Evolutionary conservation across 2,888 invertebrate genomes (phyloP), one percentile per base, ranked within the genome.

Genomic region (Loripinus fragilis): DNA sequence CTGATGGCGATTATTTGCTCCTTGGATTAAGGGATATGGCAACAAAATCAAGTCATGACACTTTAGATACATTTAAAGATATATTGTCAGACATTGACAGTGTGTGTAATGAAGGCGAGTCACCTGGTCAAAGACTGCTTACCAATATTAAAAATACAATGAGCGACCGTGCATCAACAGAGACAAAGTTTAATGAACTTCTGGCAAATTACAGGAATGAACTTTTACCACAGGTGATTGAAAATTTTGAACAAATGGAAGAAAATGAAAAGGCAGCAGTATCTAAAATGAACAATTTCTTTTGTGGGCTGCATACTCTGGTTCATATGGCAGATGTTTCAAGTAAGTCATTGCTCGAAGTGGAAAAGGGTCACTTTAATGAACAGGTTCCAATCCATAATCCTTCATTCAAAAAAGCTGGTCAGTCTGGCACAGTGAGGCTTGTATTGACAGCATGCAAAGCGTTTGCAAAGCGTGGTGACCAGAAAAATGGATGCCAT

Each of bases 231-330:
- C 74, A 80, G 5, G 25, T 83, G 17, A 42, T 71, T 20, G 67
- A 67, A 30, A 78, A 81, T 28, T 87, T 74, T 77, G 66, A 78
- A 28, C 48, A 71, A 17, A 48, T 85, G 38, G 60, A 73, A 1
- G 3, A 35, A n/a, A 74, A 48, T 33, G 79, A 84, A 15, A 74
- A 86, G 66, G 1, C 28, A 8, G 23, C 55, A 38, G 71, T 50
- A 33, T 70, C 83, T 45, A 35, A 42, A 30, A 48, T 86, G 1
- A 42, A 80, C 23, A 86, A 84, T 52, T 87, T 87, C 60, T 86
- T 86, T 66, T 85, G 86, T 74, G 86, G 85, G 2, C 65, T 86
- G 1, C 87, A 86, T 50, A 64, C 74, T 15, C 65, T 85, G 0
- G 84, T 85, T 0, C 81, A 84, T 33, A 73, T 83, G 30, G 85